Conservation (phyloP, 2,888 invertebrate genomes). For the Caenorhabditis auriculariae region DNA sequence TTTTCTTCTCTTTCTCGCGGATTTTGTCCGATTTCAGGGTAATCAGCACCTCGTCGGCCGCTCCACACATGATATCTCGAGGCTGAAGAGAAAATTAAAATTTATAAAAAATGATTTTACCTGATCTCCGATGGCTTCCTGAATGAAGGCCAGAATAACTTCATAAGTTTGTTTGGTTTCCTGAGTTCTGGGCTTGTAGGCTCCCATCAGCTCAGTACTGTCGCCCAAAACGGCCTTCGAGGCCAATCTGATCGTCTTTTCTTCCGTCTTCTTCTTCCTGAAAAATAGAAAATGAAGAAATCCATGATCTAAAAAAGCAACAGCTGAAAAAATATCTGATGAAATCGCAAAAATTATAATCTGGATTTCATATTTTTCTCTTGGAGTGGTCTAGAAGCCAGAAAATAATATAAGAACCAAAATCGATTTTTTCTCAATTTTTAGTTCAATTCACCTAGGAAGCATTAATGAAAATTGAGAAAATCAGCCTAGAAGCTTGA, state of each 20-base stretch:
- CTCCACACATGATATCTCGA: conserved; percentile 91
- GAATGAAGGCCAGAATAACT: conserved; percentile 89
- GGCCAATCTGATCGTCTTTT: conserved; percentile 9
- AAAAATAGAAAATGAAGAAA: conserved; percentile 9
- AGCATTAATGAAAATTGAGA: too few species aligned
- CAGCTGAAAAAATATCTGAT: not conserved
- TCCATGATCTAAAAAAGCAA: not conserved
- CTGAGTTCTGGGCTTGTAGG: conserved; percentile 90
- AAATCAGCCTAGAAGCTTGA: too few species aligned
- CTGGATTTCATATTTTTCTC: too few species aligned
- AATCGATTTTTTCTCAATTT: too few species aligned
- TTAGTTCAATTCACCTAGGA: too few species aligned
- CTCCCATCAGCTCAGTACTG: conserved; percentile 85
- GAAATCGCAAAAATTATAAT: not conserved
- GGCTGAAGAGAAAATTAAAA: conserved; percentile 71
- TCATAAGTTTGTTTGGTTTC: conserved; percentile 97
- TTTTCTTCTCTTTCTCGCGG: conserved; percentile 74
- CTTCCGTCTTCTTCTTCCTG: conserved; percentile 40
- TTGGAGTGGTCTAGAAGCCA: too few species aligned
- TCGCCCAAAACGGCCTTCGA: conserved; percentile 29
- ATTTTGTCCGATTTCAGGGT: conserved; percentile 91
- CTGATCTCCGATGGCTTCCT: conserved; percentile 90
- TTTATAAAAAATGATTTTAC: conserved; percentile 54
- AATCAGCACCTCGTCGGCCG: conserved; percentile 95
- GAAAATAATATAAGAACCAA: too few species aligned